Evolutionary conservation across 23 tunicate genomes (phyloP).

Genomic region (Diplosoma virens): DNA sequence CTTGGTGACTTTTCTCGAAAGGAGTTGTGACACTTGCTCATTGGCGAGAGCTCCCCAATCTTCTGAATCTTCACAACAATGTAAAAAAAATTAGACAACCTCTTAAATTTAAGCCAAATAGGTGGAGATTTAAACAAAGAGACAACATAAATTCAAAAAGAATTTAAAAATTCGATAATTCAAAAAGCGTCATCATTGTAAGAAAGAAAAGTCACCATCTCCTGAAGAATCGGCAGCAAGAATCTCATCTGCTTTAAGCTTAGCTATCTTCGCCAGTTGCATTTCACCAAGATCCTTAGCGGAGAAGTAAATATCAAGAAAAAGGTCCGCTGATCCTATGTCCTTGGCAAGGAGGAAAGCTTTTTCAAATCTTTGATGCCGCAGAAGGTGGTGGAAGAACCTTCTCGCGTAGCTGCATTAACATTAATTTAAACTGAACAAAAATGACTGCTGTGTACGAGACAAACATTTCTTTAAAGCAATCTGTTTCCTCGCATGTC

Average conservation of each 20-base stretch:
- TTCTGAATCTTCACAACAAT: not conserved
- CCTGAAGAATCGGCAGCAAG: constrained; percentile 55
- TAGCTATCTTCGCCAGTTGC: constrained; percentile 70
- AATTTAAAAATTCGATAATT: too few species aligned
- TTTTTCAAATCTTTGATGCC: constrained; percentile 67
- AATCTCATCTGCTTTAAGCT: constrained; percentile 66
- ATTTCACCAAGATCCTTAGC: constrained; percentile 81
- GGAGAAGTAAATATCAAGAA: constrained; percentile 74
- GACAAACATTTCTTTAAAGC: too few species aligned
- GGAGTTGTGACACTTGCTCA: too few species aligned
- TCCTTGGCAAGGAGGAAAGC: constrained; percentile 92
- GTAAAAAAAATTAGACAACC: not conserved
- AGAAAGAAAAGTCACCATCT: constrained; percentile 4
- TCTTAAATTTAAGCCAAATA: too few species aligned
- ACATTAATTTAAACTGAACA: too few species aligned
- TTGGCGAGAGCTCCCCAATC: too few species aligned
- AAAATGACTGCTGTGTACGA: too few species aligned
- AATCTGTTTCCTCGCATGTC: too few species aligned
- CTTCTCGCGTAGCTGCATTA: constrained; percentile 79
- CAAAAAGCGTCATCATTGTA: too few species aligned
- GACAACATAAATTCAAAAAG: too few species aligned
- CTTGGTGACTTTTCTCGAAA: too few species aligned
- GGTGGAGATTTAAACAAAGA: too few species aligned
- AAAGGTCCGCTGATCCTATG: constrained; percentile 64
- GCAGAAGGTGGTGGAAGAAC: constrained; percentile 80